Conservation (phyloP, 2,888 invertebrate species). For the Cybosia mesomella region DNA sequence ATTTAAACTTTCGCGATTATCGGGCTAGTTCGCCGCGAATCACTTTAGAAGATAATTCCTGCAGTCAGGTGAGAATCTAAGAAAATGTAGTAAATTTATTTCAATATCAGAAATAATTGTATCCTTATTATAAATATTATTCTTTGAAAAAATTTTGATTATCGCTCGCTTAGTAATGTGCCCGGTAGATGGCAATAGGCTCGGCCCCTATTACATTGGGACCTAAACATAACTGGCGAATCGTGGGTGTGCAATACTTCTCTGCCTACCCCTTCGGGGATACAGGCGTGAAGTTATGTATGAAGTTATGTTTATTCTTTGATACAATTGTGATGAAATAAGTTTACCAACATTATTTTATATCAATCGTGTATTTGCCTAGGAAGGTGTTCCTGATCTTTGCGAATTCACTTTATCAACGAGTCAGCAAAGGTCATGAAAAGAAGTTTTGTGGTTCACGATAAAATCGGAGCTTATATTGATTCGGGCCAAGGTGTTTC, state of each 20-base stretch:
- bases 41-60: background rate
- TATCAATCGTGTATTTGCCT: background rate
- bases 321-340: background rate
- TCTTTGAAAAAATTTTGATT: no score
- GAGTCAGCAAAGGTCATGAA: slow-evolving; percentile 39
- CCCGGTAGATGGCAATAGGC: no score
- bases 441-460: slow-evolving; percentile 56
- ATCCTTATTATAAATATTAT: background rate
- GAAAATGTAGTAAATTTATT: slow-evolving; percentile 1
- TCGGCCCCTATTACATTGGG: no score
- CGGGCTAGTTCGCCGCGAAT: slow-evolving; percentile 18
- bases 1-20: slow-evolving; percentile 24
- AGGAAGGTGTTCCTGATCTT: background rate
- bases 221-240: no score
- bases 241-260: no score
- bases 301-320: no score
- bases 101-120: background rate
- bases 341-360: background rate
- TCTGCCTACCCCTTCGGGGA: no score
- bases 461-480: slow-evolving; percentile 65
- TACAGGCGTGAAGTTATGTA: no score
- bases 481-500: slow-evolving; percentile 63
- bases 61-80: slow-evolving; percentile 12
- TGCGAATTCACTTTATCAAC: slow-evolving; percentile 11
- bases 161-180: no score